These are phyloP conservation scores for Engraulis encrasicolus DNA, from an alignment of 2,113 vertebrate genomes.

Conservation along the genomic window DNA sequence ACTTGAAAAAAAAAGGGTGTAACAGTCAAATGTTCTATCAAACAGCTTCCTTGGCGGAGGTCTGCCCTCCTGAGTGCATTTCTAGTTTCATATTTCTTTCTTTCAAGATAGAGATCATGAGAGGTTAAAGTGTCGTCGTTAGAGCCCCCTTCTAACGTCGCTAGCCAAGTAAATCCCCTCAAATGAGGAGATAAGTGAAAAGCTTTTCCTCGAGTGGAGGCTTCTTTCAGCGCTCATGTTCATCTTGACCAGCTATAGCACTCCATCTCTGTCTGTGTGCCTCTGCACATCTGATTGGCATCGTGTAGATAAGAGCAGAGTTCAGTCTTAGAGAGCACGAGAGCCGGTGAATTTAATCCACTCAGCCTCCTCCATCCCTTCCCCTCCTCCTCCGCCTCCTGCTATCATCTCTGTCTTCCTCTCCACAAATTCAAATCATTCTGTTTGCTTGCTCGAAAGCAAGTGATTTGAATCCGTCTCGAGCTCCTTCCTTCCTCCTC, in stretches of 20 bases:
- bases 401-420: too few relatives aligned
- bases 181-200: conserved; percentile 1
- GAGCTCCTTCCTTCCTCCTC: too few relatives aligned
- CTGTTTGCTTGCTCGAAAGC: too few relatives aligned
- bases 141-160: neutral
- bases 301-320: neutral
- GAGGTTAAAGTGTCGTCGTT: conserved; percentile 14
- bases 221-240: neutral
- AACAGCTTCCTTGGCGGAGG: too few relatives aligned
- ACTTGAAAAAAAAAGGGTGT: too few relatives aligned
- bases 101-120: neutral
- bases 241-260: conserved; percentile 8
- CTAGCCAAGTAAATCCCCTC: neutral
- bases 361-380: too few relatives aligned
- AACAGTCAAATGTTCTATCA: too few relatives aligned
- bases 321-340: conserved; percentile 10
- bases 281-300: neutral
- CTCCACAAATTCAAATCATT: too few relatives aligned
- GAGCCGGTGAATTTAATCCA: neutral
- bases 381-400: too few relatives aligned
- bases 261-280: too few relatives aligned
- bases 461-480: too few relatives aligned
- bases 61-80: too few relatives aligned
- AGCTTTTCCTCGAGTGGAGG: neutral
- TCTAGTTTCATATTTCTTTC: neutral